phyloP scores from a whole-genome alignment of 1,140 invertebrate genomes.

The Zaprionus inermis region DNA sequence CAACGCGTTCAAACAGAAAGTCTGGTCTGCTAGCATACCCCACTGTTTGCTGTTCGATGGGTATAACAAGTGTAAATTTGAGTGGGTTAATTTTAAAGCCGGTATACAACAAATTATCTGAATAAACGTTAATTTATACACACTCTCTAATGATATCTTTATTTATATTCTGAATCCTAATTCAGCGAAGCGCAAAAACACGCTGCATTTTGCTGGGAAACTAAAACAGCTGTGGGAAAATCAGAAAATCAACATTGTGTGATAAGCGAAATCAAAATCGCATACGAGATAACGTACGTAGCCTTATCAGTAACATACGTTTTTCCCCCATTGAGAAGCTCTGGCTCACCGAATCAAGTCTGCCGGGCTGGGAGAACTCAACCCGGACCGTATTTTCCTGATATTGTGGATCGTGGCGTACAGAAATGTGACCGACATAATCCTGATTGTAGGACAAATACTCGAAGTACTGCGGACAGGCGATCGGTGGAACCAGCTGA shows the following conservation, averaged over 20 bases:
- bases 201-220: neutral
- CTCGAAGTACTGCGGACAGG: conserved; percentile 57
- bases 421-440: conserved; percentile 48
- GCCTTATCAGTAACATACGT: neutral
- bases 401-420: conserved; percentile 34
- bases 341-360: conserved; percentile 46
- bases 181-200: neutral
- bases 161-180: neutral
- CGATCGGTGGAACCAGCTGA: conserved; percentile 52
- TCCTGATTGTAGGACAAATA: conserved; percentile 46
- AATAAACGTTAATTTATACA: neutral
- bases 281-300: neutral
- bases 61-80: neutral
- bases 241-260: neutral
- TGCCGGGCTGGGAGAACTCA: conserved; percentile 59
- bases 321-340: neutral
- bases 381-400: conserved; percentile 42
- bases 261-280: neutral
- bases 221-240: neutral
- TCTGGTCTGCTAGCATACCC: no score
- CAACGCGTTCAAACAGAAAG: neutral
- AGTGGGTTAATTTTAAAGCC: neutral
- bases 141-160: neutral
- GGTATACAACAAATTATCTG: neutral
- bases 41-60: neutral